Evolutionary conservation across 2,113 vertebrate genomes (phyloP).

Genomic region (Thamnophis sirtalis): DNA sequence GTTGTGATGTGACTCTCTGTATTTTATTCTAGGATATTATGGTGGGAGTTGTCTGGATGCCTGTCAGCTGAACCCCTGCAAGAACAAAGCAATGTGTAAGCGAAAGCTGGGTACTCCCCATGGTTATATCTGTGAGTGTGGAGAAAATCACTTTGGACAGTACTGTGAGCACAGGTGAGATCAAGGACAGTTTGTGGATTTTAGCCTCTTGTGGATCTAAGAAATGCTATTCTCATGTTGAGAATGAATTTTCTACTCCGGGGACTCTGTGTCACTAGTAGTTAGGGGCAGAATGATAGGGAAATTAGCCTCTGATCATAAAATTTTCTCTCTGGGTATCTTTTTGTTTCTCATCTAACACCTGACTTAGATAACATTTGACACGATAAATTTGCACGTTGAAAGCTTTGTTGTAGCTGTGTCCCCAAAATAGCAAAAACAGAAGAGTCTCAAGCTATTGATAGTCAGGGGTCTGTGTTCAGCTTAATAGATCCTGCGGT

Average conservation of each 20-base stretch:
- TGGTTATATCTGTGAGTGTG: conserved; percentile 90
- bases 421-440: neutral
- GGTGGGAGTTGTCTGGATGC: conserved; percentile 86
- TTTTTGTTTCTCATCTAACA: neutral
- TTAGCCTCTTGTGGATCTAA: neutral
- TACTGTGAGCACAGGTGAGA: conserved; percentile 96
- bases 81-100: conserved; percentile 90
- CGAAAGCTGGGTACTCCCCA: conserved; percentile 79
- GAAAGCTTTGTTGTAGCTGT: neutral
- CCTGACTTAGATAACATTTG: neutral
- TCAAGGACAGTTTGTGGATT: neutral
- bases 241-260: too few species aligned
- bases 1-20: neutral
- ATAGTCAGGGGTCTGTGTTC: neutral
- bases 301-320: neutral
- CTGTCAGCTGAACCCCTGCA: conserved; percentile 93
- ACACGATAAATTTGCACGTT: neutral
- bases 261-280: neutral
- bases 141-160: conserved; percentile 86
- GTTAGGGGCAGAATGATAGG: neutral
- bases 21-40: conserved; percentile 79
- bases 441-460: neutral
- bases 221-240: neutral
- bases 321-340: neutral
- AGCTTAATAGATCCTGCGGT: neutral